Evolutionary conservation across 2,113 vertebrate species (phyloP).

Genomic region (Forbesichthys agassizii): DNA sequence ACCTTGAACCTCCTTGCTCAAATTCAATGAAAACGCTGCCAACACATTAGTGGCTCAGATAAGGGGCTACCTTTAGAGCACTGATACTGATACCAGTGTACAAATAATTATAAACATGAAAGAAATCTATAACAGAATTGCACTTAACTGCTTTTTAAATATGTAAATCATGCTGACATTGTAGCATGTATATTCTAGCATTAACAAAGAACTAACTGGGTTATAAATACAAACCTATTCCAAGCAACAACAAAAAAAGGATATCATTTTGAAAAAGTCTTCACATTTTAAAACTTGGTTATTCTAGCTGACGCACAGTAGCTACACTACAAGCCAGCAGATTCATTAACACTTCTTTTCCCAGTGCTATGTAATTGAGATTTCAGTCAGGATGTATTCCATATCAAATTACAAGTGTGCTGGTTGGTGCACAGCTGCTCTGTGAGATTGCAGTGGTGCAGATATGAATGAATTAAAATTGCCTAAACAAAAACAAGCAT

Average conservation of each 20-base stretch:
- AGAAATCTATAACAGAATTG: conserved; percentile 26
- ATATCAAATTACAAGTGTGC: conserved; percentile 39
- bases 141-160: conserved; percentile 37
- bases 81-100: conserved; percentile 15
- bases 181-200: conserved; percentile 24
- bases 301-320: not conserved
- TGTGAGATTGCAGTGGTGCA: conserved; percentile 36
- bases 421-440: conserved; percentile 55
- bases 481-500: conserved; percentile 45
- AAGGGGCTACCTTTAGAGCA: conserved; percentile 5
- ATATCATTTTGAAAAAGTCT: conserved; percentile 5
- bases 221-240: conserved; percentile 24
- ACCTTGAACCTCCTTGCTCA: conserved; percentile 17
- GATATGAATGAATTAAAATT: conserved; percentile 56
- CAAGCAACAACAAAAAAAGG: conserved; percentile 5
- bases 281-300: conserved; percentile 14
- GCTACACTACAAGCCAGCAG: conserved; percentile 9
- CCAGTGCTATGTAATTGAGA: conserved; percentile 41
- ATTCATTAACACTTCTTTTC: conserved; percentile 35
- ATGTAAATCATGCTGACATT: conserved; percentile 35
- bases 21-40: conserved; percentile 4
- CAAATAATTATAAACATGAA: conserved; percentile 21
- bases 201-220: conserved; percentile 42
- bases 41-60: not conserved
- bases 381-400: conserved; percentile 44